Evolutionary conservation across 1,140 invertebrate species (phyloP).

Genomic region (Myzus persicae): DNA sequence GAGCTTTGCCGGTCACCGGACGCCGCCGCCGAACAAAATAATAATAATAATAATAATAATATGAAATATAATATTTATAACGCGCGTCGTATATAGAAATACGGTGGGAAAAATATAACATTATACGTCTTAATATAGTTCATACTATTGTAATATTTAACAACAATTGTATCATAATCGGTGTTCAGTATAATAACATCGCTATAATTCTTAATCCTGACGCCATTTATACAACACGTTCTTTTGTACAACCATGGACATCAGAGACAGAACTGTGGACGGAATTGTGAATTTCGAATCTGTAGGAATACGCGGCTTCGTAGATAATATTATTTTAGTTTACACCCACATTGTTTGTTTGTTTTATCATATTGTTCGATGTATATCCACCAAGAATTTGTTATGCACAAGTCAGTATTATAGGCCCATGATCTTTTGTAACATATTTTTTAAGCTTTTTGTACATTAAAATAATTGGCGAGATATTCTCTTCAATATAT

Average conservation of each 20-base stretch:
- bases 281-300: not conserved
- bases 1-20: constrained; percentile 49
- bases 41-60: not conserved
- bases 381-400: too few relatives aligned
- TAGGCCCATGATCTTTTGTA: too few relatives aligned
- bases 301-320: not conserved
- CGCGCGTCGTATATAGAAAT: not conserved
- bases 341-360: too few relatives aligned
- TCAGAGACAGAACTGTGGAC: not conserved
- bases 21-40: not conserved
- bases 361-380: not conserved
- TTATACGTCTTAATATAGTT: not conserved
- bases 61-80: constrained; percentile 11
- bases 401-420: too few relatives aligned
- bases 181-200: not conserved
- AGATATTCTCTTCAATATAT: too few relatives aligned
- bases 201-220: not conserved
- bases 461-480: too few relatives aligned
- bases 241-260: not conserved
- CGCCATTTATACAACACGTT: not conserved
- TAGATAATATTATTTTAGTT: not conserved
- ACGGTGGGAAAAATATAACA: constrained; percentile 3
- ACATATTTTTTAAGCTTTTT: too few relatives aligned
- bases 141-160: not conserved
- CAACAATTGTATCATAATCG: not conserved